Evolutionary conservation across 2,797 vertebrate species (phyloP).

Genomic region (Micromesistius poutassou): DNA sequence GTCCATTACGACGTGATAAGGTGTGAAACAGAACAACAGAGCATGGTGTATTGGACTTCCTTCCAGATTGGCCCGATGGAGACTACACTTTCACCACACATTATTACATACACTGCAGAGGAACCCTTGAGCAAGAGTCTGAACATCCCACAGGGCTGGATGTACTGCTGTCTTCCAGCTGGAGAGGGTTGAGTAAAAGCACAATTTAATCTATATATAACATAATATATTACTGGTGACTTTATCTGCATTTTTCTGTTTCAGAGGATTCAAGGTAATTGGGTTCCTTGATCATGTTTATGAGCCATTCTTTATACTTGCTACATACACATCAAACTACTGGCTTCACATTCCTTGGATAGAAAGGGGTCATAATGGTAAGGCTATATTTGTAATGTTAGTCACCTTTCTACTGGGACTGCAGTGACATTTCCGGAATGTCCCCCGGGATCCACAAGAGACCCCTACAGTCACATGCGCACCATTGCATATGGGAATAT

Average conservation of each 20-base stretch:
- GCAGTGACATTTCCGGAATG: slow-evolving; percentile 21
- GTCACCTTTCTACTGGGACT: slow-evolving; percentile 37
- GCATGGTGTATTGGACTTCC: neutral
- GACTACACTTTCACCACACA: neutral
- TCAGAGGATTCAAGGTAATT: no score
- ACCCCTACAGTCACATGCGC: slow-evolving; percentile 22
- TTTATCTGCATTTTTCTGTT: neutral
- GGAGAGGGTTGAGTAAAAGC: neutral
- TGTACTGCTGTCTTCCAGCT: neutral
- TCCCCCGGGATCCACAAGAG: slow-evolving; percentile 22
- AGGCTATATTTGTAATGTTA: slow-evolving; percentile 47
- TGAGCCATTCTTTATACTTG: neutral
- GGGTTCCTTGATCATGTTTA: neutral
- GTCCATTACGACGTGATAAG: neutral
- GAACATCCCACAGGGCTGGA: neutral
- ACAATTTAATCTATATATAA: neutral
- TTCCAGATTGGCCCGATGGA: neutral
- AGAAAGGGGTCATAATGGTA: slow-evolving; percentile 8
- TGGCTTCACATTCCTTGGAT: neutral
- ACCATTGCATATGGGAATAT: slow-evolving; percentile 27
- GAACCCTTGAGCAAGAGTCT: neutral
- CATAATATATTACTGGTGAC: neutral
- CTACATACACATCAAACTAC: neutral
- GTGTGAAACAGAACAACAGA: neutral
- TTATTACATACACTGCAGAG: neutral